phyloP scores from a whole-genome alignment of 2,888 invertebrate species.

The Drosophila nr. fundita region DNA sequence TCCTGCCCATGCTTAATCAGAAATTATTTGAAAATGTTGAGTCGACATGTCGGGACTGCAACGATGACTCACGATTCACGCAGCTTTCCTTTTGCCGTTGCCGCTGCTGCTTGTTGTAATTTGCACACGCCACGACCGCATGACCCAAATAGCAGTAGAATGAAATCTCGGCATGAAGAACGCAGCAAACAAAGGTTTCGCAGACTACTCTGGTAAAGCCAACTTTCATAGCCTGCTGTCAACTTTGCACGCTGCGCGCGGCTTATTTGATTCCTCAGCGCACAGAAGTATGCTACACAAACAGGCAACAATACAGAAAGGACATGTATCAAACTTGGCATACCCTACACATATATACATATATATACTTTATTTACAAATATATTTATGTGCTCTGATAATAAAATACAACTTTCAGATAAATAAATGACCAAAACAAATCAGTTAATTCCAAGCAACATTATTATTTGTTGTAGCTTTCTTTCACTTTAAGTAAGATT shows the following conservation, averaged over 20 bases:
- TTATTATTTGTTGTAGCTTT: not conserved
- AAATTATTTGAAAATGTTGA: conserved; percentile 79
- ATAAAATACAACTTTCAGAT: not conserved
- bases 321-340: not conserved
- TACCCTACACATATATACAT: conserved; percentile 23
- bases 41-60: conserved; percentile 70
- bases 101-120: conserved; percentile 56
- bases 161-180: conserved; percentile 63
- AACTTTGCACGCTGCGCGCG: conserved; percentile 51
- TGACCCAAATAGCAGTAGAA: conserved; percentile 63
- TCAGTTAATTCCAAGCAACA: not conserved
- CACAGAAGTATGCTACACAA: conserved; percentile 53
- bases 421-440: not conserved
- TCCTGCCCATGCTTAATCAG: conserved; percentile 68
- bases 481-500: not conserved
- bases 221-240: conserved; percentile 72
- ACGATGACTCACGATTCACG: conserved; percentile 55
- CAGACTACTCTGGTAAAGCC: conserved; percentile 41
- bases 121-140: conserved; percentile 77
- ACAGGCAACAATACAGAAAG: not conserved
- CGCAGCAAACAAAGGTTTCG: conserved; percentile 36
- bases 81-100: conserved; percentile 44
- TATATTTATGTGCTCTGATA: not conserved
- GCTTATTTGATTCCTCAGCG: conserved; percentile 69
- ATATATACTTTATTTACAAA: not conserved